phyloP scores from a whole-genome alignment of 2,888 invertebrate species.

The Trissolcus japonicus region DNA sequence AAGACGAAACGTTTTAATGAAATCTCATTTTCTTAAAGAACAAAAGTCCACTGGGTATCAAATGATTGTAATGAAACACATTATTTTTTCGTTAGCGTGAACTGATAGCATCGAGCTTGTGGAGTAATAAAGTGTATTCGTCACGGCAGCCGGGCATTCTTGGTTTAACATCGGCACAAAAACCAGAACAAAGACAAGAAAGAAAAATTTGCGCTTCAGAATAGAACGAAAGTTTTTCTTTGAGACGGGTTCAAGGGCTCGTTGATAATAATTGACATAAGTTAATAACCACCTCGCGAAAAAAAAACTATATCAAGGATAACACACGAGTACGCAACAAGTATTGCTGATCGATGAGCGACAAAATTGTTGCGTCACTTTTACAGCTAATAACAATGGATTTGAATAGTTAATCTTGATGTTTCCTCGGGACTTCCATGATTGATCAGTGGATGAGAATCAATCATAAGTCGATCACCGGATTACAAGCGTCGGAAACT shows the following conservation, averaged over 20 bases:
- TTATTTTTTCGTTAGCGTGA: constrained; percentile 3
- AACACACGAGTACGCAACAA: constrained; percentile 24
- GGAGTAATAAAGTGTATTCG: constrained; percentile 20
- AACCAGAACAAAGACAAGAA: neutral
- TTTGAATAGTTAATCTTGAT: constrained; percentile 7
- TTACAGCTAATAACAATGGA: neutral
- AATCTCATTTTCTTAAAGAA: neutral
- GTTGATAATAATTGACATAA: constrained; percentile 34
- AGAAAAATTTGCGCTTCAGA: too few relatives aligned
- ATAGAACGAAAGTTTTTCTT: constrained; percentile 18
- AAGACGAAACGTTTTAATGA: neutral
- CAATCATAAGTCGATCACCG: too few relatives aligned
- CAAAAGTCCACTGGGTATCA: neutral
- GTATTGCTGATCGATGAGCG: constrained; percentile 16
- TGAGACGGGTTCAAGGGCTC: constrained; percentile 27
- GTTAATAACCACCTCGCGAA: constrained; percentile 28
- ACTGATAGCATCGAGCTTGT: constrained; percentile 17
- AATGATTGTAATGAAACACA: neutral
- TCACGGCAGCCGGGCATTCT: constrained; percentile 22
- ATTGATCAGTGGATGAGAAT: too few relatives aligned
- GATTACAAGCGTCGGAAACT: too few relatives aligned
- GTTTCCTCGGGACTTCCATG: neutral
- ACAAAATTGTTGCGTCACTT: constrained; percentile 17
- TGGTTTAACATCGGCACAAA: constrained; percentile 1
- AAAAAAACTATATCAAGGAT: constrained; percentile 23